Conservation (phyloP, 2,113 vertebrate genomes). For the Dipodomys ordii region DNA sequence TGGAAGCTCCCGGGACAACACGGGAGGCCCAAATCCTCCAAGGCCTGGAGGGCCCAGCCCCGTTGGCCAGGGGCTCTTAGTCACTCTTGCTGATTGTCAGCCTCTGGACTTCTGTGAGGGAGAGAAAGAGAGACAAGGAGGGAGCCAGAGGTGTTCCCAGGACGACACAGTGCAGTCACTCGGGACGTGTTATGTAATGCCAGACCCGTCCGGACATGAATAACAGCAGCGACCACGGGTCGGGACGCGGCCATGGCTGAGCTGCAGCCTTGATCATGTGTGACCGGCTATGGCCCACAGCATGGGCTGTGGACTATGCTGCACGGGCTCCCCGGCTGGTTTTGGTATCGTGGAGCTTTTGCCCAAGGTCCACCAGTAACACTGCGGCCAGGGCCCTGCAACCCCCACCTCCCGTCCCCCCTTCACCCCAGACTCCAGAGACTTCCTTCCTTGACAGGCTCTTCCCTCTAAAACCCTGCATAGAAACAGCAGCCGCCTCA, state of each 20-base stretch:
- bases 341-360: not conserved
- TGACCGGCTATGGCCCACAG: not conserved
- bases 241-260: not conserved
- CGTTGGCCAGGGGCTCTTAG: not conserved
- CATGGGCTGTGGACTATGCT: not conserved
- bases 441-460: not conserved
- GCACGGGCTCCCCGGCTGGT: not conserved
- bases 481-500: not conserved
- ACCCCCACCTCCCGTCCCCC: not conserved
- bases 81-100: not conserved
- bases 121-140: not conserved
- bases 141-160: not conserved
- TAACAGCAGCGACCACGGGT: not conserved
- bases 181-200: not conserved
- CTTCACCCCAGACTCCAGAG: not conserved
- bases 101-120: slow-evolving; percentile 8
- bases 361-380: not conserved
- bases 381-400: not conserved
- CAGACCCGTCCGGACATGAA: not conserved
- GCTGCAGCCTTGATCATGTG: rapidly evolving
- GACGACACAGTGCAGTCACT: slow-evolving; percentile 21
- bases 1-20: not conserved
- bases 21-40: not conserved
- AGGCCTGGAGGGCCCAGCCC: not conserved
- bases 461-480: not conserved